Base-by-base conservation (phyloP, 2,888 invertebrate species). In the Metallyticus violacea region DNA sequence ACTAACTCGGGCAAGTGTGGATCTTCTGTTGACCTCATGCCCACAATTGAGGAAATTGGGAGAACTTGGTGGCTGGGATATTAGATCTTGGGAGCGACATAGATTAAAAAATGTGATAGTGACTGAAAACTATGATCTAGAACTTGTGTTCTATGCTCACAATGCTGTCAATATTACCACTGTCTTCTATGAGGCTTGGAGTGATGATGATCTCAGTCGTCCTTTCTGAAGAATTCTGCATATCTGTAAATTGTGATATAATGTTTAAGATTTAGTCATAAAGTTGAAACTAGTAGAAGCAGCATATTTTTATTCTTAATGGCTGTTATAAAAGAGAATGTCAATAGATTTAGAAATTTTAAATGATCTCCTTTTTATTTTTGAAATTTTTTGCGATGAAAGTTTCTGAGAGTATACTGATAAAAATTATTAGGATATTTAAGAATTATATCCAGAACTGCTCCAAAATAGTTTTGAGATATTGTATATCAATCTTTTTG, bases 11-110 rank as follows among this genome's bases (percentile, higher is more conserved):
- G n/a, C 62, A 5, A 86, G 86, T 62, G 87, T 88, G 9, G 81
- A 88, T 80, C 29, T 86, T 27, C 83, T 88, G n/a, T 80, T 88
- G 25, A 40, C 30, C 2, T 77, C 80, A 27, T 88, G 88, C 77
- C 86, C 87, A 26, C 77, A 82, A 4, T 86, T 88, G 29, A 87
- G 80, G 6, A 82, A 79, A 6, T 82, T 88, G n/a, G 88, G 88
- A 4, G 87, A 88, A 79, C 79, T 88, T 27, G 87, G 87, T 6
- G 86, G 87, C 79, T 88, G 88, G 88, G 88, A 88, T 76, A 78
- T 88, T 2, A 79, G 88, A 28, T 88, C 87, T 25, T 87, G 87
- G 87, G 87, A 87, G 26, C 87, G 87, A n/a, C 86, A 86, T 22
- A 79, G 86, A 26, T 84, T 88, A 15, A 88, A 85, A 40, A 87